Base-by-base conservation (phyloP, 2,113 vertebrate species). In the Oncorhynchus kisutch region DNA sequence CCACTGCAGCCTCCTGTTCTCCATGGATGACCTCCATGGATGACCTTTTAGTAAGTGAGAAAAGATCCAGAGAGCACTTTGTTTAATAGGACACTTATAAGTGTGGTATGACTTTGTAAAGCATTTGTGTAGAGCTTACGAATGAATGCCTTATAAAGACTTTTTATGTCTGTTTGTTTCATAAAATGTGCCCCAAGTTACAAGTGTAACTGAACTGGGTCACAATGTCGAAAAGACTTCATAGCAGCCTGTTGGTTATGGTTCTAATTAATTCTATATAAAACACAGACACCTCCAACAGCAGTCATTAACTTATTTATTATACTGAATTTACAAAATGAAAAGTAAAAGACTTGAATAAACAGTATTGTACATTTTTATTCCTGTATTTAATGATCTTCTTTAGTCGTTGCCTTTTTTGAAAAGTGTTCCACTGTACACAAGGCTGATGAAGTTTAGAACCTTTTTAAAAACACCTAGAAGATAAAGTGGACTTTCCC, bases 281-380 rank as follows among this genome's bases (percentile, higher is more conserved):
- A 62, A 62, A 62, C 20, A 62, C 59, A 73, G 51, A 82, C 67
- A 16, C 57, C 27, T 2, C 60, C 77, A 79, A 84, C 88, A 88
- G 85, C 90, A 90, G 87, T 85, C 88, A 89, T 92, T 92, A 90
- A 93, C 89, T 94, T 90, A 91, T 94, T 94, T 93, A 94, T 94
- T 94, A 91, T 93, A 92, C 82, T 93, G 89, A 94, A 91, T 94
- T 92, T 94, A 95, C 90, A 93, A 93, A 94, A 93, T 88, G 78
- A 88, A 91, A 90, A 90, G 88, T 91, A 88, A 94, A 95, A 94
- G 92, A 94, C 92, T 92, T 91, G 91, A 93, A 92, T 89, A 92
- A 91, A 91, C 87, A 87, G 82, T 94, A 85, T 91, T 93, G 90
- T 94, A 93, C 90, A 91, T 87, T 83, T 85, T 90, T 83, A 92